Percentiles rank a stretch among this genome's conserved stretches.
Conservation (phyloP, 2,113 vertebrate genomes). For the Gallinago media region DNA sequence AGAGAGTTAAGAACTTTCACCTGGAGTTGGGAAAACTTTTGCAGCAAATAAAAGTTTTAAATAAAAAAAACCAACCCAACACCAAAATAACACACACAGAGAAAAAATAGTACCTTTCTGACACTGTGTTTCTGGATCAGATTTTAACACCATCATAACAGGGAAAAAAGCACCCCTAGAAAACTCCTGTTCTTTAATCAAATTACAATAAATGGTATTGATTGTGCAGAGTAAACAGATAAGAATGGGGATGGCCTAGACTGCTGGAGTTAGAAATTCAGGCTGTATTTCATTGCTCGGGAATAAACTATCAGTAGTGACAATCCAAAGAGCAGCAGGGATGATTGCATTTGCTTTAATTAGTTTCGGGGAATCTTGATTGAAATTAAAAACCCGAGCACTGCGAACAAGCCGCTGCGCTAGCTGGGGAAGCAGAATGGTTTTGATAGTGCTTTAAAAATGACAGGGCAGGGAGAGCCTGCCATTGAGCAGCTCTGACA, state of each 20-base stretch:
- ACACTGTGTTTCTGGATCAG: neutral
- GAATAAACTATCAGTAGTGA: neutral
- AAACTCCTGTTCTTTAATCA: neutral
- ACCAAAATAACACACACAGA: neutral
- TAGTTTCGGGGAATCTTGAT: conserved; percentile 26
- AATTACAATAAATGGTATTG: neutral
- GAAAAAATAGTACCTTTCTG: neutral
- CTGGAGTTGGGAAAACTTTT: neutral
- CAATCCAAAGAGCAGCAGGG: neutral
- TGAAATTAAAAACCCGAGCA: conserved; percentile 9
- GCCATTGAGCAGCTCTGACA: neutral
- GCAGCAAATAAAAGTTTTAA: neutral
- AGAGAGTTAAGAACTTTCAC: neutral
- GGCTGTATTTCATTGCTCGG: neutral
- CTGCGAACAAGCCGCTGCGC: neutral
- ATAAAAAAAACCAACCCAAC: neutral
- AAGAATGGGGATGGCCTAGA: neutral
- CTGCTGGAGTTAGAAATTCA: neutral
- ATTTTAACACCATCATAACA: neutral
- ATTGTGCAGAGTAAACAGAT: neutral
- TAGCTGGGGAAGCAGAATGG: neutral
- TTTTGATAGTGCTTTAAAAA: neutral
- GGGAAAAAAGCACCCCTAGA: neutral
- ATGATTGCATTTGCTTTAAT: conserved; percentile 21
- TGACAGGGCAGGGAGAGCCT: neutral